Percentiles rank a stretch among this genome's conserved stretches.
Conservation (phyloP, 2,113 vertebrate species). For the Psilopsiagon aymara region DNA sequence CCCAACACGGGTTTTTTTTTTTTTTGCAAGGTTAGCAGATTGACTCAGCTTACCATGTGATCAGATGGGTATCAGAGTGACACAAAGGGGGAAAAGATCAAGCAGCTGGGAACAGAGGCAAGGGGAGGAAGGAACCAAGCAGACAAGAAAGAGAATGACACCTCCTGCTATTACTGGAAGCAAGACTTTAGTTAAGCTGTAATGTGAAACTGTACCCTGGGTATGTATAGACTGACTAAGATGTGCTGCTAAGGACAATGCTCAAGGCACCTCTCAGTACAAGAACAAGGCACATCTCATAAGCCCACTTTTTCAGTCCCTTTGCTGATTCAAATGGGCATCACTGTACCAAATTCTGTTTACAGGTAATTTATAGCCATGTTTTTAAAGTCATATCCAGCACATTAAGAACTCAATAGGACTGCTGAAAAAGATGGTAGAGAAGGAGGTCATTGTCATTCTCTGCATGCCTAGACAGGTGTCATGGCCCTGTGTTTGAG, state of each 20-base stretch:
- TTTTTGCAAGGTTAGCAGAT: background rate
- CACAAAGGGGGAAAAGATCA: background rate
- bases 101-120: background rate
- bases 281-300: background rate
- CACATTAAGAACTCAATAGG: background rate
- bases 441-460: background rate
- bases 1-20: too few relatives aligned
- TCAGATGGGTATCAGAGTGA: background rate
- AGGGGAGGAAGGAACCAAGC: background rate
- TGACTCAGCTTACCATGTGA: background rate
- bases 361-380: background rate
- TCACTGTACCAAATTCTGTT: background rate
- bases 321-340: background rate
- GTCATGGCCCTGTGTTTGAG: background rate
- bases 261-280: background rate
- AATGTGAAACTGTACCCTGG: background rate
- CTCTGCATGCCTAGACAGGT: background rate
- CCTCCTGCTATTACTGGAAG: slow-evolving; percentile 4
- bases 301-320: background rate
- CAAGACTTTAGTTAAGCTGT: background rate
- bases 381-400: background rate
- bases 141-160: background rate
- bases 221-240: background rate
- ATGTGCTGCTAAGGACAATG: background rate
- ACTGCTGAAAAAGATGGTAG: background rate